These are phyloP conservation scores for Liasis olivaceus DNA, from an alignment of 2,797 vertebrate species.

Conservation along the genomic window DNA sequence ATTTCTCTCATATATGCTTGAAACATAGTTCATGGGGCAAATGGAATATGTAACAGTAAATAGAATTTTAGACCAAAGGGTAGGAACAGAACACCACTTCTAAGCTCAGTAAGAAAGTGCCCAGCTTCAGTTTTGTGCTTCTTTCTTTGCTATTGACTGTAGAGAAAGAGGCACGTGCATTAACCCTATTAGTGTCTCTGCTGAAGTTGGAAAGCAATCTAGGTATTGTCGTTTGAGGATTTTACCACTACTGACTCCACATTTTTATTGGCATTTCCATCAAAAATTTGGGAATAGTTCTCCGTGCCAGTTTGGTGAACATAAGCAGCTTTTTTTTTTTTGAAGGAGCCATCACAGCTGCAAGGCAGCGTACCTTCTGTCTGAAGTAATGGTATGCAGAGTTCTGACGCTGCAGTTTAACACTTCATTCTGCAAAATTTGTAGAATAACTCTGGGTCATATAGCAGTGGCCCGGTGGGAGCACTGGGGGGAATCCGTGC, in stretches of 20 bases:
- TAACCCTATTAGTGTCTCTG: not conserved
- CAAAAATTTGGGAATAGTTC: too few relatives aligned
- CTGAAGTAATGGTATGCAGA: not conserved
- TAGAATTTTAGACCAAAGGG: constrained; percentile 15
- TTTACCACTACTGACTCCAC: not conserved
- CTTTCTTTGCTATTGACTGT: not conserved
- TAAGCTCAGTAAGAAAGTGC: constrained; percentile 53
- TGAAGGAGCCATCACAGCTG: not conserved
- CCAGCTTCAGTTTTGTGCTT: not conserved
- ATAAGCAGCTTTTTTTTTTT: not conserved
- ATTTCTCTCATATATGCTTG: constrained; percentile 3
- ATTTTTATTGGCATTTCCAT: not conserved
- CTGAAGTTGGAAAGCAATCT: not conserved
- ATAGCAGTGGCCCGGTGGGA: not conserved
- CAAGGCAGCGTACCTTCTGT: not conserved
- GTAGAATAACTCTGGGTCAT: not conserved
- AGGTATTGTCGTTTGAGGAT: not conserved
- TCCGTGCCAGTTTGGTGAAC: not conserved
- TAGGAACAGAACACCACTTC: constrained; percentile 52
- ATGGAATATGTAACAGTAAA: constrained; percentile 40
- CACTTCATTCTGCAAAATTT: not conserved
- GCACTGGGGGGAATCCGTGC: not conserved
- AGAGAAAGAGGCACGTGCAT: not conserved
- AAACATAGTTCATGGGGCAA: constrained; percentile 17
- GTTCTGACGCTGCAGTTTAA: not conserved